phyloP scores from a whole-genome alignment of 2,888 invertebrate species.

The Parochlus steinenii region DNA sequence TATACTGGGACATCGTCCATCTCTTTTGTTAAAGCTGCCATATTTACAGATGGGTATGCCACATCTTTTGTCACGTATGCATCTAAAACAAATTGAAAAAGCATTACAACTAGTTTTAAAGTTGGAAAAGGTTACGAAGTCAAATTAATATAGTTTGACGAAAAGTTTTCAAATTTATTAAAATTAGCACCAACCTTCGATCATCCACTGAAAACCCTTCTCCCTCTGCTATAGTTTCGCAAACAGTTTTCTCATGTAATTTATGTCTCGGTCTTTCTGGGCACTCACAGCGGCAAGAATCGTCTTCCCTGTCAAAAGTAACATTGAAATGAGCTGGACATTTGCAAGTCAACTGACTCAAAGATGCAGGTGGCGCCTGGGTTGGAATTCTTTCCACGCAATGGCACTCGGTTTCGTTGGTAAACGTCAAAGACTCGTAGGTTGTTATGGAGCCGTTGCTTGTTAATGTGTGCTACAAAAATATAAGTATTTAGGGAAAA shows the following conservation, averaged over 20 bases:
- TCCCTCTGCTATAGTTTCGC: conserved; percentile 43
- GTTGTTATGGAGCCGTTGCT: too few relatives aligned
- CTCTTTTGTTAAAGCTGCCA: not conserved
- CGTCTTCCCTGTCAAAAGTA: conserved; percentile 22
- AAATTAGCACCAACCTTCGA: conserved; percentile 41
- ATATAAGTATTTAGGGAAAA: too few relatives aligned
- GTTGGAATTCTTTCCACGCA: conserved; percentile 19
- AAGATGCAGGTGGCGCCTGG: conserved; percentile 5
- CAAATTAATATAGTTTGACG: too few relatives aligned
- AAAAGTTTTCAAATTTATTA: too few relatives aligned
- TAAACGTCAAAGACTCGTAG: conserved; percentile 16
- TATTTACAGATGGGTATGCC: not conserved
- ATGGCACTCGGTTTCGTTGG: conserved; percentile 27
- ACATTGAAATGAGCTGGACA: conserved; percentile 21
- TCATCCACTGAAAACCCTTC: conserved; percentile 45
- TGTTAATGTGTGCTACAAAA: too few relatives aligned
- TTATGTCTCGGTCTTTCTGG: too few relatives aligned
- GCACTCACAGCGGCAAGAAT: conserved; percentile 47
- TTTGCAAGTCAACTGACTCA: conserved; percentile 13
- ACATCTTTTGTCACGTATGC: not conserved
- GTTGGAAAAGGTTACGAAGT: too few relatives aligned
- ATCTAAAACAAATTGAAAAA: not conserved
- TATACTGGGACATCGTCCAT: not conserved
- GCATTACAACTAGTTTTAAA: too few relatives aligned
- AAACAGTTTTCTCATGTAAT: conserved; percentile 40